phyloP scores from a whole-genome alignment of 2,113 vertebrate genomes.

The Alexandromys fortis region DNA sequence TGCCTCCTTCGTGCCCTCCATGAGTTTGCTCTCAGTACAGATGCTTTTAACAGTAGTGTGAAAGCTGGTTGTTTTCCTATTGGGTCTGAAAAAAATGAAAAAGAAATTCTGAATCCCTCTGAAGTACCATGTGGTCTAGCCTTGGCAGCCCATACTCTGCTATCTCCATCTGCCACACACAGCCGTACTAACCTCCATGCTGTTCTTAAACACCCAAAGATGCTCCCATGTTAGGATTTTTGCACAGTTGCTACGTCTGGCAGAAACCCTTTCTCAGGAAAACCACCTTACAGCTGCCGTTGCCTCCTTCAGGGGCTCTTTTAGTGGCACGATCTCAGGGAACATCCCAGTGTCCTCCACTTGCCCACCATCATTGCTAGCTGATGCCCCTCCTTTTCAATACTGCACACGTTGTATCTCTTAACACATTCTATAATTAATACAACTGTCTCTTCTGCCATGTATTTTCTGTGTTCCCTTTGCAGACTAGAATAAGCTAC shows the following conservation, averaged over 20 bases:
- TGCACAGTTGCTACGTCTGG: neutral
- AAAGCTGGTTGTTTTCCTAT: neutral
- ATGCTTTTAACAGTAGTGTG: neutral
- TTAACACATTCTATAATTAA: neutral
- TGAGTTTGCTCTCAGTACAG: neutral
- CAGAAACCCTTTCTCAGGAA: neutral
- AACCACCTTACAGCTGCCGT: neutral
- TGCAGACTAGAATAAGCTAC: neutral
- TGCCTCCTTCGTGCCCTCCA: neutral
- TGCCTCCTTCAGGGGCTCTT: neutral
- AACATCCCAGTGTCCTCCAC: neutral
- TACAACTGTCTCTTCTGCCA: neutral
- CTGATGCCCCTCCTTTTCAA: neutral
- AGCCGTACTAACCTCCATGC: neutral
- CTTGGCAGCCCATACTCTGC: neutral
- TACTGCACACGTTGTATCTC: neutral
- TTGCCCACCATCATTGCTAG: fast-evolving
- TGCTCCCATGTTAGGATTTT: neutral
- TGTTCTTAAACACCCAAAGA: neutral
- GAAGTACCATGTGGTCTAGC: no score
- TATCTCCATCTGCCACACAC: neutral
- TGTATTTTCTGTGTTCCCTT: neutral
- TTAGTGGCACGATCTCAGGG: neutral
- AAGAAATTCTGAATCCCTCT: neutral
- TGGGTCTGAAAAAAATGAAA: neutral